phyloP scores from a whole-genome alignment of 2,888 invertebrate genomes.

The Sminthurides aquaticus region DNA sequence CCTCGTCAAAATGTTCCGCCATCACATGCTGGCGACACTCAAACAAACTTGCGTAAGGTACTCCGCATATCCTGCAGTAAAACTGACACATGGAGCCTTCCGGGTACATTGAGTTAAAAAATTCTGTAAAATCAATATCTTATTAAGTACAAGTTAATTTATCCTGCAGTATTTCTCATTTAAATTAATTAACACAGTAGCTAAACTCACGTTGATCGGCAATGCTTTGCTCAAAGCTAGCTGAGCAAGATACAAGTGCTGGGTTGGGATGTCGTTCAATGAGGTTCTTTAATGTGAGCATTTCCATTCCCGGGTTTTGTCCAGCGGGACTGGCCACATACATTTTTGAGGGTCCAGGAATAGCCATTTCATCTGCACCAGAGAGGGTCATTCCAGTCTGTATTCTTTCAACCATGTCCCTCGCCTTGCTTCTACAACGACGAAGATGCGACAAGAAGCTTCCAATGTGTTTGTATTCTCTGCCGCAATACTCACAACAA shows the following conservation, averaged over 20 bases:
- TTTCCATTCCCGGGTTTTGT: too few relatives aligned
- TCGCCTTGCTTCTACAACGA: background rate
- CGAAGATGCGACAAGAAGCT: background rate
- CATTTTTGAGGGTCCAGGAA: too few relatives aligned
- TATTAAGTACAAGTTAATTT: background rate
- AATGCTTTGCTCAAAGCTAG: too few relatives aligned
- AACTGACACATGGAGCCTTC: background rate
- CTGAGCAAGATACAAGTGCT: too few relatives aligned
- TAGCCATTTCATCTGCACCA: too few relatives aligned
- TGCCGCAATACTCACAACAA: conserved; percentile 2
- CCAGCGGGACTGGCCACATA: too few relatives aligned
- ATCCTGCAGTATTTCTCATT: too few relatives aligned
- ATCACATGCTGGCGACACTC: background rate
- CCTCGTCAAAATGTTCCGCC: background rate
- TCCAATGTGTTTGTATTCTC: conserved; percentile 1
- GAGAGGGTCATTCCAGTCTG: too few relatives aligned
- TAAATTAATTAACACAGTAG: too few relatives aligned
- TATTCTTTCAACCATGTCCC: background rate
- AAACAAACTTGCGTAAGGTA: background rate
- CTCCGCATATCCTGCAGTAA: background rate
- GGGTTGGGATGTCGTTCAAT: too few relatives aligned
- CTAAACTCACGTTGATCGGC: too few relatives aligned
- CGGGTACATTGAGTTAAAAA: background rate
- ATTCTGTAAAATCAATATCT: background rate
- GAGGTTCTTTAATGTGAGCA: too few relatives aligned